Evolutionary conservation across 2,113 vertebrate species (phyloP).

Genomic region (Centropus bengalensis): DNA sequence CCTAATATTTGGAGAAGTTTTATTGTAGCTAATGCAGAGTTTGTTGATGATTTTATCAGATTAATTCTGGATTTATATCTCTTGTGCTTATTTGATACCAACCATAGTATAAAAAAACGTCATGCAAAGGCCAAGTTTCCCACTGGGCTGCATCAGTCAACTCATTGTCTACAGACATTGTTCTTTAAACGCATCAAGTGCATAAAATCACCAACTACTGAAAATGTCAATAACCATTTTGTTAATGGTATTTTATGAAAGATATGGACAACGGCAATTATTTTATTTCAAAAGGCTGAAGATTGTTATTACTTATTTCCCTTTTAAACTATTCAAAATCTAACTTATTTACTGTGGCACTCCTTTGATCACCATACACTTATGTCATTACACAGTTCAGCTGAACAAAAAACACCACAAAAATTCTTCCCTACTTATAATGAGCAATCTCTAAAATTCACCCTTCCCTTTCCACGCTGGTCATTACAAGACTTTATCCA

Average conservation of each 20-base stretch:
- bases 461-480: neutral
- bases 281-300: neutral
- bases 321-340: neutral
- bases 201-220: neutral
- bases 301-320: neutral
- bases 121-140: neutral
- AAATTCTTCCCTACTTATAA: neutral
- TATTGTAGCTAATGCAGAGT: neutral
- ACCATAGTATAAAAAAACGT: neutral
- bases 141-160: neutral
- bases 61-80: neutral
- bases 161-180: neutral
- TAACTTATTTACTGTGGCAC: neutral
- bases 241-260: neutral
- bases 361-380: neutral
- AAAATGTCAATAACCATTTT: neutral
- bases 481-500: neutral
- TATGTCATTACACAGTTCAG: constrained; percentile 1
- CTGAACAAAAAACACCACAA: neutral
- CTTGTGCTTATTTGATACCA: neutral
- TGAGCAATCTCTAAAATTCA: neutral
- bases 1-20: neutral
- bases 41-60: neutral
- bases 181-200: neutral
- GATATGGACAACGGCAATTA: neutral